Conservation (phyloP, 37 sponge, comb jelly and placozoan species). For the Hexactinellida sp. region DNA sequence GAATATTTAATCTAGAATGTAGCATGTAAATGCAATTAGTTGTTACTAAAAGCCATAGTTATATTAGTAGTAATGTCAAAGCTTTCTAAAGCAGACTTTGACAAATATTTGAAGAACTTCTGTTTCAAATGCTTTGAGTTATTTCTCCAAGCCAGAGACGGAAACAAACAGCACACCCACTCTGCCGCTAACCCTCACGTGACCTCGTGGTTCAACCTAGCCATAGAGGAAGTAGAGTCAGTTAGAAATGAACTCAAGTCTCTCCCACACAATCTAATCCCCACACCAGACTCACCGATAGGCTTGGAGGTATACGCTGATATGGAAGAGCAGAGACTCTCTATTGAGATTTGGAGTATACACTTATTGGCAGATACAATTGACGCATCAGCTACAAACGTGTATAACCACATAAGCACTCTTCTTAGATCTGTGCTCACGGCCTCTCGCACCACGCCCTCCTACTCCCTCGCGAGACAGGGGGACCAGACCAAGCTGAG, state of each 20-base stretch:
- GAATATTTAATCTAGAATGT: no score
- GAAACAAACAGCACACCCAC: conserved; percentile 15
- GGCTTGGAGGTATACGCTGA: background rate
- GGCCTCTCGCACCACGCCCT: background rate
- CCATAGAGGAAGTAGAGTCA: background rate
- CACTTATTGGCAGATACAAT: background rate
- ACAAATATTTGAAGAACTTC: background rate
- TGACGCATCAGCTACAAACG: background rate
- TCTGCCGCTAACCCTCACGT: conserved; percentile 9
- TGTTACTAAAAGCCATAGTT: no score
- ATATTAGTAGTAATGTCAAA: background rate
- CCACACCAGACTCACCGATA: background rate
- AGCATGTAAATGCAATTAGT: no score
- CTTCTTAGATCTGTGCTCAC: conserved; percentile 11
- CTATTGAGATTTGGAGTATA: background rate
- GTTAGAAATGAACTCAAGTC: background rate
- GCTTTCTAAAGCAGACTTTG: background rate
- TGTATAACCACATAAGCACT: background rate
- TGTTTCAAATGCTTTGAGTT: conserved; percentile 11
- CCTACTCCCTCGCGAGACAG: background rate
- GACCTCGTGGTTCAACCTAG: background rate
- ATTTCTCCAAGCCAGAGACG: background rate
- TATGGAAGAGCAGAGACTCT: background rate
- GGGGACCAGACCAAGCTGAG: background rate
- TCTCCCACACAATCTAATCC: background rate